Evolutionary conservation across 2,888 invertebrate genomes (phyloP), one percentile per base, ranked within the genome.

Genomic region (Strigamia crassipes): DNA sequence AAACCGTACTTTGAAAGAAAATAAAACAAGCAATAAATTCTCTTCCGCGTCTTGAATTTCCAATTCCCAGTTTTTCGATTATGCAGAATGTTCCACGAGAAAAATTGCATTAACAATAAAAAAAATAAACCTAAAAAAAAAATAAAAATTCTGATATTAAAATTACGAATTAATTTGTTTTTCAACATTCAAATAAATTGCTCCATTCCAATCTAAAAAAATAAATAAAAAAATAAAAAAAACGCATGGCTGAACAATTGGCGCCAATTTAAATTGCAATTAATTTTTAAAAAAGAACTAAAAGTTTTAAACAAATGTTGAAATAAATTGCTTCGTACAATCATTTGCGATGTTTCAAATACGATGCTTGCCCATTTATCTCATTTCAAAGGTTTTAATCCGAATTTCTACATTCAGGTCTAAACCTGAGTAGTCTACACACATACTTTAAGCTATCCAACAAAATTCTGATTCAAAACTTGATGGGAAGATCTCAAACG

Each of bases 21-120:
- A 56, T 56, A 56, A 56, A 56, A 56, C 18, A 15, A 56, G n/a
- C 18, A 56, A 56, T 56, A 56, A 56, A 56, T 56, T 18, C 56
- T 56, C 56, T n/a, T 56, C 10, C 56, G n/a, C 56, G 56, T 56
- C 56, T 56, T 56, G n/a, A 56, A 56, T 56, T 56, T 56, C 56
- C 56, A 56, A 56, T 56, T 56, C 56, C 56, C 56, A 56, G 21
- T 56, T 56, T 56, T 56, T 15, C 56, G 56, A 56, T 56, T 56
- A 56, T 56, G 56, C 56, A 56, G 2, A 56, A 56, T 56, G 56
- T 18, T 56, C n/a, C 18, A n/a, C 6, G n/a, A 18, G 18, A 18
- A 56, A 56, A n/a, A 56, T 51, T 51, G 51, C n/a, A 56, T 38
- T 38, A 9, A 56, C 5, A 18, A 56, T 18, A 18, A 18, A 18